These are phyloP conservation scores for Paramuricea clavata DNA, from an alignment of 92 coral and sea anemone species.

Conservation along the genomic window DNA sequence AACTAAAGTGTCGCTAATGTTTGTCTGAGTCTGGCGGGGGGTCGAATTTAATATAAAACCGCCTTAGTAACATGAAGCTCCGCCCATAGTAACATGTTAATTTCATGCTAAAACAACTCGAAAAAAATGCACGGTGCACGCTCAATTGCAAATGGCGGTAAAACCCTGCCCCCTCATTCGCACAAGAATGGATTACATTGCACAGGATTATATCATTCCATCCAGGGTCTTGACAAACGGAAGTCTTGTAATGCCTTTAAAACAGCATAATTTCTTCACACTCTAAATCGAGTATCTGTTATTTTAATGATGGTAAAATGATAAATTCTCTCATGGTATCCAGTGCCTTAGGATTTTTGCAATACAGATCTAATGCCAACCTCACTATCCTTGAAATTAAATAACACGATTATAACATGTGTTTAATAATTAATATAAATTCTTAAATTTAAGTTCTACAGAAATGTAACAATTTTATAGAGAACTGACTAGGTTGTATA, in stretches of 20 bases:
- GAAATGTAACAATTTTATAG: too few species aligned
- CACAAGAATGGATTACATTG: neutral
- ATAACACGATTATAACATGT: neutral
- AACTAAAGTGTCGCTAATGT: too few species aligned
- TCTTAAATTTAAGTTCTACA: neutral
- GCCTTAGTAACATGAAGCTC: neutral
- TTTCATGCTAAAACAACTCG: neutral
- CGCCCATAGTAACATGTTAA: slow-evolving; percentile 20
- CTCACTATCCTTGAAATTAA: slow-evolving; percentile 8
- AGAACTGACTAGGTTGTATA: too few species aligned
- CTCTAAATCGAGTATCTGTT: neutral
- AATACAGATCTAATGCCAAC: neutral
- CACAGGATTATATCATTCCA: too few species aligned
- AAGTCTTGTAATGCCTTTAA: neutral
- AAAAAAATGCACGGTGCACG: slow-evolving; percentile 17
- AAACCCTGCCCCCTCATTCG: neutral
- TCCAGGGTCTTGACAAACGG: slow-evolving; percentile 2
- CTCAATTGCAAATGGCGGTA: slow-evolving; percentile 43
- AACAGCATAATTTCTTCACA: neutral
- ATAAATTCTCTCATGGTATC: slow-evolving; percentile 1
- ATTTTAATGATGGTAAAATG: neutral
- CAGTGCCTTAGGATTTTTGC: neutral
- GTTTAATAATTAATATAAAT: neutral
- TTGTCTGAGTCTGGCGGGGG: too few species aligned
- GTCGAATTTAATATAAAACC: too few species aligned